Percentiles rank a stretch among this genome's conserved stretches.
phyloP scores from a whole-genome alignment of 1,140 invertebrate species.

The Camponotus pennsylvanicus region DNA sequence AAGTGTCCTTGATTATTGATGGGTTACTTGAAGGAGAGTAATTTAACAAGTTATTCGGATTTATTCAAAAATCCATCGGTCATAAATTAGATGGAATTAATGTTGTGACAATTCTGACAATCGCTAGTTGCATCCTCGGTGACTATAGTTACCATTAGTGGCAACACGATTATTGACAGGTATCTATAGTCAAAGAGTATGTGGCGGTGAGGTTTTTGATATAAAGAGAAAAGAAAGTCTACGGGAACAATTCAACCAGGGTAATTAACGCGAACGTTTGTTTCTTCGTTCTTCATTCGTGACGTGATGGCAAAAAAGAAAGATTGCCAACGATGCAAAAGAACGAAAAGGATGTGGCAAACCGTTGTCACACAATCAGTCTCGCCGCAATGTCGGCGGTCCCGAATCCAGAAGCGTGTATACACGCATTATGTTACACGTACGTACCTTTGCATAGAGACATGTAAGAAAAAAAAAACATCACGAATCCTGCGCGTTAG shows the following conservation, averaged over 20 bases:
- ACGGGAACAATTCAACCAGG: constrained; percentile 36
- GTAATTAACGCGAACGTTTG: constrained; percentile 4
- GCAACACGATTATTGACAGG: background rate
- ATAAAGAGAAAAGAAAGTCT: background rate
- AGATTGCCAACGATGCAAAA: background rate
- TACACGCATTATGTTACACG: constrained; percentile 8
- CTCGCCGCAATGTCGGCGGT: background rate
- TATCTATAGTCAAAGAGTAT: background rate
- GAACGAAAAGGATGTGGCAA: background rate
- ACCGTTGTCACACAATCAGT: constrained; percentile 19
- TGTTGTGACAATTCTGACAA: constrained; percentile 13
- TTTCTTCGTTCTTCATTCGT: background rate
- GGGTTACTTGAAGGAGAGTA: background rate
- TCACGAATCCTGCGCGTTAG: background rate
- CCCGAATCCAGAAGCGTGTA: background rate
- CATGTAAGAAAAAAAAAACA: background rate
- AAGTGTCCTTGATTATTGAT: background rate
- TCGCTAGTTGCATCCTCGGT: constrained; percentile 23
- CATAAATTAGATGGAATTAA: background rate
- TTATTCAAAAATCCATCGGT: background rate
- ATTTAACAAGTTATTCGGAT: background rate
- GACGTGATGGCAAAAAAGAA: background rate
- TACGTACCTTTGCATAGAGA: constrained; percentile 34
- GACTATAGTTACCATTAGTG: background rate
- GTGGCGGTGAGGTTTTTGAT: background rate